A percentile compares a stretch with the other conserved stretches of the same genome.
Conservation (phyloP, 2,888 invertebrate genomes). For the Lasioglossum villosulum region DNA sequence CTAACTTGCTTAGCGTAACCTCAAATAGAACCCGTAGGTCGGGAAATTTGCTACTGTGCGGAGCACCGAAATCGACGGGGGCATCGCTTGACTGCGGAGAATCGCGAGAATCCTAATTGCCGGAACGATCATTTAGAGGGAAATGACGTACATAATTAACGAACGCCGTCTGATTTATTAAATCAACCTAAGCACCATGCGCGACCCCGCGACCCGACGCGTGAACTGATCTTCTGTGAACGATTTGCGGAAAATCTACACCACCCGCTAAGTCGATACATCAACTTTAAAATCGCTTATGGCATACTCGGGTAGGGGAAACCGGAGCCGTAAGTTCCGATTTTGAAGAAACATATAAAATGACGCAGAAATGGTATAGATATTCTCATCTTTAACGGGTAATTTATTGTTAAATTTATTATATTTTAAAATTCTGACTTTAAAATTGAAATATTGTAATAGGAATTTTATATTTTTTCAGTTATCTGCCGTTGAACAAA, state of each 20-base stretch:
- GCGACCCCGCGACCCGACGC: not conserved
- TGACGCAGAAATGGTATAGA: too few relatives aligned
- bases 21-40: slow-evolving; percentile 82
- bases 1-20: slow-evolving; percentile 84
- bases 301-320: too few relatives aligned
- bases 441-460: too few relatives aligned
- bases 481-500: too few relatives aligned
- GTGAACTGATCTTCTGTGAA: not conserved
- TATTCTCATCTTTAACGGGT: too few relatives aligned
- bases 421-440: too few relatives aligned
- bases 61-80: slow-evolving; percentile 73
- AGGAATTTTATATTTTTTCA: too few relatives aligned
- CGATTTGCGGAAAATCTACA: not conserved
- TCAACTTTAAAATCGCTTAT: not conserved
- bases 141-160: slow-evolving; percentile 61
- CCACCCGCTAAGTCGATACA: not conserved
- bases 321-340: too few relatives aligned
- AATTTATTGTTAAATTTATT: too few relatives aligned
- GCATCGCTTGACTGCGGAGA: slow-evolving; percentile 56
- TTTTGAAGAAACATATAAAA: too few relatives aligned
- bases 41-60: slow-evolving; percentile 83
- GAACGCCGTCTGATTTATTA: slow-evolving; percentile 44
- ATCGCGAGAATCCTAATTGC: slow-evolving; percentile 74
- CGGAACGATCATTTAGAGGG: slow-evolving; percentile 65
- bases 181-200: slow-evolving; percentile 50